Conservation (phyloP, 2,113 vertebrate genomes). For the mouse (Mus musculus) region GRCm39 chr10:12640001-12640500, state of each 20-base stretch:
- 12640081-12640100: neutral
- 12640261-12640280: neutral
- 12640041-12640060: neutral
- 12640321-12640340: neutral
- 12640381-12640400: neutral
- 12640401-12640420: neutral
- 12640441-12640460: neutral
- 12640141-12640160: neutral
- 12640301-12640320: neutral
- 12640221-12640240: slow-evolving; percentile 14
- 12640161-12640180: neutral
- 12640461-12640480: neutral
- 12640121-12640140: neutral
- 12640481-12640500: neutral
- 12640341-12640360: neutral
- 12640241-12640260: slow-evolving; percentile 26
- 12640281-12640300: neutral
- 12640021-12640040: too few relatives aligned
- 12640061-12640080: neutral
- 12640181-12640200: neutral
- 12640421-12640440: neutral
- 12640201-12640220: neutral
- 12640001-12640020: too few relatives aligned
- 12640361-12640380: neutral
- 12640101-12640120: neutral